A percentile compares a stretch with the other conserved stretches of the same genome.
phyloP scores from a whole-genome alignment of 2,888 invertebrate genomes.

The Orthosia incerta region DNA sequence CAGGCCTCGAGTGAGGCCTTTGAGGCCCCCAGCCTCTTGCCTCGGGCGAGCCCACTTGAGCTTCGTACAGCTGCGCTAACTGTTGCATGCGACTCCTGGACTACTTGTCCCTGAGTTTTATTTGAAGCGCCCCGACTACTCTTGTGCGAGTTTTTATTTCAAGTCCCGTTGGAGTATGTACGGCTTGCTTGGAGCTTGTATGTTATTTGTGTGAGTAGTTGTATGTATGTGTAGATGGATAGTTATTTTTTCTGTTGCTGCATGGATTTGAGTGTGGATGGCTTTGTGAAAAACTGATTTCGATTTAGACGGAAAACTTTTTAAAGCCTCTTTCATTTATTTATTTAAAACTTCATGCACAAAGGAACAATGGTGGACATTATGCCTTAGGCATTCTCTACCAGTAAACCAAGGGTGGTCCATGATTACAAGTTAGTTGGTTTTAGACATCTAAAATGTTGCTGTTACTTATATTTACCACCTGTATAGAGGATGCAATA shows the following conservation, averaged over 20 bases:
- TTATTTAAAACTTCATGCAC: no score
- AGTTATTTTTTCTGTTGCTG: slow-evolving; percentile 28
- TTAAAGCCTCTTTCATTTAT: background rate
- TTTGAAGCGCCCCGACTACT: slow-evolving; percentile 63
- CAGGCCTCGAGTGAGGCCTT: slow-evolving; percentile 66
- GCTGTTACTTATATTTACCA: no score
- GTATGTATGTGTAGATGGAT: background rate
- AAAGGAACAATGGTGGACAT: no score
- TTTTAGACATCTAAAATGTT: no score
- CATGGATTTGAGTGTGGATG: slow-evolving; percentile 21
- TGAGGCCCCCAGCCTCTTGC: slow-evolving; percentile 69
- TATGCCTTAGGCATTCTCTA: no score
- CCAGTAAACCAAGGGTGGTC: no score
- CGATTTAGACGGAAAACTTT: background rate
- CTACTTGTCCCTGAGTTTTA: slow-evolving; percentile 62
- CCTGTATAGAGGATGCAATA: no score
- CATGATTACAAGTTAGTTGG: no score
- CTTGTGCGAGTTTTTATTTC: slow-evolving; percentile 63
- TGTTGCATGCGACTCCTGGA: slow-evolving; percentile 69
- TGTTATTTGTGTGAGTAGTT: slow-evolving; percentile 27
- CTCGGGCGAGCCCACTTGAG: slow-evolving; percentile 66
- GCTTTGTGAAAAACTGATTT: slow-evolving; percentile 28
- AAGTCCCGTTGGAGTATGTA: slow-evolving; percentile 54
- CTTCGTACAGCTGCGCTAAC: slow-evolving; percentile 66
- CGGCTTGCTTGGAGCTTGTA: slow-evolving; percentile 40